These are phyloP conservation scores for Pangasius macronema DNA, from an alignment of 2,797 vertebrate species.

Conservation along the genomic window DNA sequence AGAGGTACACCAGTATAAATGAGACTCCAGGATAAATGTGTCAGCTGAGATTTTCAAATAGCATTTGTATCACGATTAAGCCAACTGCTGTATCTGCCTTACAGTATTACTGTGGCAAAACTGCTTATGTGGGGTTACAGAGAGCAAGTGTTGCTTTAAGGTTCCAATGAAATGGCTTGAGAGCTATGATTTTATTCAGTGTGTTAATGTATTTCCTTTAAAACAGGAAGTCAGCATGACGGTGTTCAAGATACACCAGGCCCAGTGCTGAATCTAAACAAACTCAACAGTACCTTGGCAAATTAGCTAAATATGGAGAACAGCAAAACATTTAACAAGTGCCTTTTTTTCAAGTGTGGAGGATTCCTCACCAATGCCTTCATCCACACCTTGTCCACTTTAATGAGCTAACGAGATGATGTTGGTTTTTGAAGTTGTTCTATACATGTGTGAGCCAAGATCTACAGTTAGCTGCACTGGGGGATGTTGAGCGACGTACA, in stretches of 20 bases:
- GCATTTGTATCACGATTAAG: background rate
- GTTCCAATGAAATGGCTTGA: background rate
- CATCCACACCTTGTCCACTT: background rate
- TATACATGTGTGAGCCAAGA: background rate
- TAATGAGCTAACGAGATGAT: background rate
- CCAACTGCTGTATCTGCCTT: background rate
- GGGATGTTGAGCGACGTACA: background rate
- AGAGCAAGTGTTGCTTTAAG: background rate
- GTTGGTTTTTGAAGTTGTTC: background rate
- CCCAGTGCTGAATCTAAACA: background rate
- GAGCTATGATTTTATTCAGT: no score
- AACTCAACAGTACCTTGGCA: background rate
- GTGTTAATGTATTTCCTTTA: background rate
- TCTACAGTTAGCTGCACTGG: background rate
- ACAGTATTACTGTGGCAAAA: background rate
- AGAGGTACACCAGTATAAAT: background rate
- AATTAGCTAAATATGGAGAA: background rate
- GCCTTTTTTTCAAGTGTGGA: background rate
- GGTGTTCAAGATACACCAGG: background rate
- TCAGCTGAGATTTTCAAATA: background rate
- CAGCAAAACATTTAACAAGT: no score
- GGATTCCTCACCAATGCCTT: background rate
- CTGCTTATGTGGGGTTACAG: background rate
- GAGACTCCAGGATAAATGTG: background rate
- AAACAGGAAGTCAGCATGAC: background rate